Evolutionary conservation across 2,797 vertebrate species (phyloP), one percentile per base, ranked within the genome.

Genomic region (Calcarius lapponicus): DNA sequence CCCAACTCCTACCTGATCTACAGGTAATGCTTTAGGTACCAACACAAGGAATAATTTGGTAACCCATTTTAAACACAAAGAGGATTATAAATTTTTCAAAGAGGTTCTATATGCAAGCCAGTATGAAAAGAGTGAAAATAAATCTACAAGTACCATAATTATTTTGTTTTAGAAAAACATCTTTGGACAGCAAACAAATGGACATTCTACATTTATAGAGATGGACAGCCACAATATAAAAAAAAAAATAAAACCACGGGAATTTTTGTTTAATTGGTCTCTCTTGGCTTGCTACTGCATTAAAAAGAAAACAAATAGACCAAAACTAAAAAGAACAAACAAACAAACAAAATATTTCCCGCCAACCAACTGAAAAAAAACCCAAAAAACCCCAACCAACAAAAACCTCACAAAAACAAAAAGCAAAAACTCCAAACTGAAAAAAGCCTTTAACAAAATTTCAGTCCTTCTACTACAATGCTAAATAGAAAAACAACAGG

Each of bases 361-460:
- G 4, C 8, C 34, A 47, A 53, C 2, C 5, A 69, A 40, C 6
- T 8, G 38, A 18, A 65, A 9, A 28, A 66, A 24, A 43, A 25
- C 6, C 3, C 1, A 6, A 36, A 17, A 17, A 1, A 1, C 19
- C 8, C 19, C 7, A 34, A 21, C 3, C 8, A 24, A 34, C 22
- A 19, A 40, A 38, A 45, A 9, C 2, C 31, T 11, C 21, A 16
- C 34, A 17, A 25, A 17, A 34, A 24, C 51, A 21, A 31, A 12
- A 56, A 25, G 8, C 2, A 12, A 24, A 57, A 36, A n/a, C 6
- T 8, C 5, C 32, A 34, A 22, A 21, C 3, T 15, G 51, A n/a
- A 21, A 45, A 25, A n/a, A 1, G 2, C 7, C 4, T 42, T 71
- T 5, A 60, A 54, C 13, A 79, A 67, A 47, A 31, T 5, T 34